These are phyloP conservation scores for Apodemus agrarius DNA, from an alignment of 2,797 vertebrate species.

Conservation along the genomic window DNA sequence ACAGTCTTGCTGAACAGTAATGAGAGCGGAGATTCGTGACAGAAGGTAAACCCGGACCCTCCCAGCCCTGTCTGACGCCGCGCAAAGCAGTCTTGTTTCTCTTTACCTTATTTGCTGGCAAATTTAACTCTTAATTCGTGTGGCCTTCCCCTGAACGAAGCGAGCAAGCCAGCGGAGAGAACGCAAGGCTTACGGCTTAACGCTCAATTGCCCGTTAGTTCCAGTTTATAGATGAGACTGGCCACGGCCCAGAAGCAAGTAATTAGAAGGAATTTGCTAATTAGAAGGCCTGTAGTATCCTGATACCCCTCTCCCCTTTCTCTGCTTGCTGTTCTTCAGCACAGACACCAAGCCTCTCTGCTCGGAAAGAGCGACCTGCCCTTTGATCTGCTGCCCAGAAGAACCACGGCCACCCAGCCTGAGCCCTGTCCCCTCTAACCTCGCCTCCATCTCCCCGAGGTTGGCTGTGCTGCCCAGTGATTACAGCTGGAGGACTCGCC, in stretches of 20 bases:
- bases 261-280: slow-evolving; percentile 60
- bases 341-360: not conserved
- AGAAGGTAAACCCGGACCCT: not conserved
- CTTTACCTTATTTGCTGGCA: slow-evolving; percentile 39
- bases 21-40: not conserved
- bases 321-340: not conserved
- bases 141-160: slow-evolving; percentile 32
- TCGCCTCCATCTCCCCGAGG: not conserved
- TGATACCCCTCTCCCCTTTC: not conserved
- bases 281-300: not conserved
- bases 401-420: not conserved
- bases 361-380: not conserved
- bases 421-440: not conserved
- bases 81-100: not conserved
- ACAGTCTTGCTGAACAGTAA: not conserved
- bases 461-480: not conserved
- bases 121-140: slow-evolving; percentile 61
- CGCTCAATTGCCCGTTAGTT: slow-evolving; percentile 45
- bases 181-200: not conserved
- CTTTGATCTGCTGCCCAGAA: not conserved
- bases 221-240: slow-evolving; percentile 42
- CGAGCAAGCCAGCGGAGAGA: not conserved
- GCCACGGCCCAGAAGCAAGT: slow-evolving; percentile 62
- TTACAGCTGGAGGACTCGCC: not conserved
- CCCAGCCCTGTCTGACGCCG: not conserved